These are phyloP conservation scores for Trichogramma dendrolimi DNA, from an alignment of 2,888 invertebrate genomes.

Conservation along the genomic window DNA sequence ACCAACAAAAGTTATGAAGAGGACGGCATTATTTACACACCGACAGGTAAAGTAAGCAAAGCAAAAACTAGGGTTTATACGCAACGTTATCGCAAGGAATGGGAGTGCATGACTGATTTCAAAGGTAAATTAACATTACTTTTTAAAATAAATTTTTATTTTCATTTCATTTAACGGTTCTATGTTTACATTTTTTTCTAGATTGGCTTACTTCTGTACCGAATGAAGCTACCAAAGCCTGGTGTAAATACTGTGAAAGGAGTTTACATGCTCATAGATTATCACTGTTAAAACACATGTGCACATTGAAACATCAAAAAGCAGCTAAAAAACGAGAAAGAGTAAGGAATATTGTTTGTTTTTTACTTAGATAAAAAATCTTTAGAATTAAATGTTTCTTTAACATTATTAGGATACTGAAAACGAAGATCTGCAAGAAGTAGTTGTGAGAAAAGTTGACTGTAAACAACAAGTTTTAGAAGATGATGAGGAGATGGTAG, in stretches of 20 bases:
- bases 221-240: slow-evolving; percentile 57
- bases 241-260: slow-evolving; percentile 58
- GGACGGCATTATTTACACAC: slow-evolving; percentile 32
- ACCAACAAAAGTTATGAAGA: too few species aligned
- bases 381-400: slow-evolving; percentile 11
- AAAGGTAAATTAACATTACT: slow-evolving; percentile 51
- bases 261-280: slow-evolving; percentile 60
- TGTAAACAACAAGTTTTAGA: slow-evolving; percentile 39
- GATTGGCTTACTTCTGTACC: slow-evolving; percentile 59
- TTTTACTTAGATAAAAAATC: slow-evolving; percentile 6
- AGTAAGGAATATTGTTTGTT: slow-evolving; percentile 7
- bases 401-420: slow-evolving; percentile 4
- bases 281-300: slow-evolving; percentile 59
- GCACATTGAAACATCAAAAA: slow-evolving; percentile 59
- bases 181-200: slow-evolving; percentile 34
- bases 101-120: slow-evolving; percentile 60
- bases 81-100: slow-evolving; percentile 58
- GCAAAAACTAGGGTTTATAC: slow-evolving; percentile 54
- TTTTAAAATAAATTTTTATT: background rate
- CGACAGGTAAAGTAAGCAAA: slow-evolving; percentile 50
- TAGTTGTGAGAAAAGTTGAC: slow-evolving; percentile 42
- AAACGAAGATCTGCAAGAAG: slow-evolving; percentile 40
- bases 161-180: background rate
- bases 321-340: slow-evolving; percentile 36
- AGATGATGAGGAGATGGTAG: slow-evolving; percentile 29